Conservation (phyloP, 2,113 vertebrate genomes). For the Oryzias woworae region DNA sequence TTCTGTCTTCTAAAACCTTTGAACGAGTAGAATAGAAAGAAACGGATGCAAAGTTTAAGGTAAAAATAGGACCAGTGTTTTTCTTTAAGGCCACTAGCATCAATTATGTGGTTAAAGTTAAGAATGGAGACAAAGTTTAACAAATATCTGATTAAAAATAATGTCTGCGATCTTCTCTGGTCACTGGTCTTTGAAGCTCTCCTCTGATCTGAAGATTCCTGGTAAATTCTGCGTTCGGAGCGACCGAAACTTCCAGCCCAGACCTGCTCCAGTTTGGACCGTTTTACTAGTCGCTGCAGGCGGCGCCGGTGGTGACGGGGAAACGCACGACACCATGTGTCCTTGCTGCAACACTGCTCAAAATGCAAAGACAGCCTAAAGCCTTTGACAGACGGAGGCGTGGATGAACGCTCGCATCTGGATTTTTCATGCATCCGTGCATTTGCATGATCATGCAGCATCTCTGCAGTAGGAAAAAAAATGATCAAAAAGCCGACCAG, state of each 20-base stretch:
- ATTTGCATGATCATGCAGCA: slow-evolving; percentile 7
- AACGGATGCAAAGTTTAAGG: too few species aligned
- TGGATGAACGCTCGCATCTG: slow-evolving; percentile 37
- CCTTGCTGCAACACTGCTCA: neutral
- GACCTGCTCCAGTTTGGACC: slow-evolving; percentile 9
- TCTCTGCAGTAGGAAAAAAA: slow-evolving; percentile 20
- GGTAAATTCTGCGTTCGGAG: neutral
- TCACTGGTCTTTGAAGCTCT: slow-evolving; percentile 1
- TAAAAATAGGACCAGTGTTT: too few species aligned
- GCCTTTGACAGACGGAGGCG: neutral
- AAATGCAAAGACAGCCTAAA: too few species aligned
- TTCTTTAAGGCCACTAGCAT: too few species aligned
- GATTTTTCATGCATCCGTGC: slow-evolving; percentile 8
- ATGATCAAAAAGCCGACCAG: slow-evolving; percentile 44
- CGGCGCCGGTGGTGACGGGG: slow-evolving; percentile 8
- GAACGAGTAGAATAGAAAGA: too few species aligned
- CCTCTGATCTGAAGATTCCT: slow-evolving; percentile 4
- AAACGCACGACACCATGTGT: slow-evolving; percentile 3
- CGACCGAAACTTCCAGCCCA: neutral
- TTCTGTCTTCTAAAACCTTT: too few species aligned
- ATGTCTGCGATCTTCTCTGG: neutral
- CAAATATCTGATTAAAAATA: too few species aligned
- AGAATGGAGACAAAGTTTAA: too few species aligned
- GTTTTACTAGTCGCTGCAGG: slow-evolving; percentile 18
- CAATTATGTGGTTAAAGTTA: too few species aligned